Base-by-base conservation (phyloP, 1,140 invertebrate species). In the Lucilia sericata region DNA sequence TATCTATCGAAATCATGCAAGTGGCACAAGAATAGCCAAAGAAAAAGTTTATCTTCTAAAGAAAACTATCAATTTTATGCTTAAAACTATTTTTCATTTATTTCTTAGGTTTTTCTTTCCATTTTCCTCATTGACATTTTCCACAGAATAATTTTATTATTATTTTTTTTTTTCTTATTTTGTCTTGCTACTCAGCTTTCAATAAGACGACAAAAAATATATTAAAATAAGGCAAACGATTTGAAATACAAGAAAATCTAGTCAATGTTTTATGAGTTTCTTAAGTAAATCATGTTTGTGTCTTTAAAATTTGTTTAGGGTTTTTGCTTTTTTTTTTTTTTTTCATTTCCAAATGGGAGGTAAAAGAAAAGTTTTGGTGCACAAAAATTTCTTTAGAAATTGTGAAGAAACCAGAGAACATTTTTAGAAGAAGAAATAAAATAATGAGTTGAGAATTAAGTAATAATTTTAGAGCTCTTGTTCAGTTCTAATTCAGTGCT, bases 231-330 rank as follows among this genome's bases (percentile, higher is more conserved):
- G 5, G 42, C 5, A 42, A 42, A 42, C 42, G 42, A 42, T 8
- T 10, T 42, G 14, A 60, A 60, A 60, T 60, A 14, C 14, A 60
- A 60, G 55, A 17, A 60, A 60, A 55, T 55, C 55, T 60, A 60
- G 13, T 60, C 14, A 60, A 60, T n/a, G 55, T 60, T 60, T 60
- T 60, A 60, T 60, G 55, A 60, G 55, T 60, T 60, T 60, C 55
- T 60, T 60, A 60, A 60, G 55, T 60, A 60, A 60, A 60, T 60
- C 14, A 60, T 17, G 13, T 60, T 60, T 60, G 55, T 60, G 12
- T 60, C 55, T 60, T 60, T 60, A 0, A 14, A 60, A 60, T 9
- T 5, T 60, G 3, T 60, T 60, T 17, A 0, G 3, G 0, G 13
- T 60, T 60, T 60, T n/a, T 60, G 7, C 14, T 60, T 60, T n/a